phyloP scores from a whole-genome alignment of 2,888 invertebrate genomes.

The Hirtodrosophila confusa region DNA sequence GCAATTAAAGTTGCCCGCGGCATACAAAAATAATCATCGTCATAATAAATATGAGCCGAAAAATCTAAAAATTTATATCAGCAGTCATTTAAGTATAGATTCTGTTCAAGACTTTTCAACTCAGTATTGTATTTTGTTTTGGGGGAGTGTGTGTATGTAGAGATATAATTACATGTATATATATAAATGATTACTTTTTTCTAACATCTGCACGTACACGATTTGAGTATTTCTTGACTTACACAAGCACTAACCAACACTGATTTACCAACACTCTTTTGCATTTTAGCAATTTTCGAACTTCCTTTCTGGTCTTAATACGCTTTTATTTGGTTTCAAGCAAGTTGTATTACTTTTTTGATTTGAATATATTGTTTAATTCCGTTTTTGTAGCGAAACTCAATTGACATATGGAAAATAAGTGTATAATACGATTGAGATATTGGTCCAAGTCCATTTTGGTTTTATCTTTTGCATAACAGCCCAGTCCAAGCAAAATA shows the following conservation, averaged over 20 bases:
- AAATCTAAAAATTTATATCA: constrained; percentile 2
- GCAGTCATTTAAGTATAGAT: constrained; percentile 1
- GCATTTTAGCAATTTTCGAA: constrained; percentile 27
- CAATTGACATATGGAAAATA: constrained; percentile 8
- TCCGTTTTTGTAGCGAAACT: constrained; percentile 9
- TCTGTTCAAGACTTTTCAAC: constrained; percentile 6
- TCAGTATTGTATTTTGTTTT: background rate
- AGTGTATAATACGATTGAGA: background rate
- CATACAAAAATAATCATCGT: constrained; percentile 49
- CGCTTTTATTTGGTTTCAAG: constrained; percentile 14
- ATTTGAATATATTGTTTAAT: constrained; percentile 1
- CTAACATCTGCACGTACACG: constrained; percentile 12
- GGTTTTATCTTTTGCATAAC: constrained; percentile 71
- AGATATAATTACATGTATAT: background rate
- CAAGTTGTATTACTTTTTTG: background rate
- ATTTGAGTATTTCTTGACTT: background rate
- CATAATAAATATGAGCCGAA: constrained; percentile 31
- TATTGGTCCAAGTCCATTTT: constrained; percentile 43
- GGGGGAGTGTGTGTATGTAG: background rate
- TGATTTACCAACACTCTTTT: constrained; percentile 29
- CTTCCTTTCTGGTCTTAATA: background rate
- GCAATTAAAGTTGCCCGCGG: constrained; percentile 63
- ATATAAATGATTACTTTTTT: background rate
- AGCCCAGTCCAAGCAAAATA: constrained; percentile 1
- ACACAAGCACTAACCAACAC: constrained; percentile 37